Conservation (phyloP, 1,140 invertebrate genomes). For the Luehdorfia chinensis region DNA sequence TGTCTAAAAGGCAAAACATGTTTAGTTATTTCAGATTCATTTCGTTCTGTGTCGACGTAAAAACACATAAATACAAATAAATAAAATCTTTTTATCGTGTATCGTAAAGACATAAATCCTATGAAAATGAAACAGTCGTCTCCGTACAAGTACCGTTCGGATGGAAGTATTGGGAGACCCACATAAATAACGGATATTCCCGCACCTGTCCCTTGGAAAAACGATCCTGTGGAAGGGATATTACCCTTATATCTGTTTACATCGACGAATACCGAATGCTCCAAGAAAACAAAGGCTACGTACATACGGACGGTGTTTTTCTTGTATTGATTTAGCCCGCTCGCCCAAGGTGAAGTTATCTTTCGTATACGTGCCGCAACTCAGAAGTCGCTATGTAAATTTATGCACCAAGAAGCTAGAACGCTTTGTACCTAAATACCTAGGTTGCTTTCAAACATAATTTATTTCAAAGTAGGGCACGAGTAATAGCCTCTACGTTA, state of each 20-base stretch:
- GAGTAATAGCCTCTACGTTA: too few species aligned
- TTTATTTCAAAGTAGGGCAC: too few species aligned
- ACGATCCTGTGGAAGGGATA: conserved; percentile 31
- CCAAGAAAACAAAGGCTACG: not conserved
- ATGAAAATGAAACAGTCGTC: conserved; percentile 43
- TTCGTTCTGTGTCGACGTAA: too few species aligned
- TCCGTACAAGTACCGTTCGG: conserved; percentile 27
- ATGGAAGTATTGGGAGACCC: conserved; percentile 32
- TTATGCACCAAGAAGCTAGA: not conserved
- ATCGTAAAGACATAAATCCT: conserved; percentile 34
- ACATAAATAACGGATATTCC: conserved; percentile 47
- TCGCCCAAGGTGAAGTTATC: conserved; percentile 4
- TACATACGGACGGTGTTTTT: conserved; percentile 1
- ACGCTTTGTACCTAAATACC: conserved; percentile 2
- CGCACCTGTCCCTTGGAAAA: conserved; percentile 48
- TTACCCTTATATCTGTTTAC: conserved; percentile 22
- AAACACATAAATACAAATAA: conserved; percentile 11
- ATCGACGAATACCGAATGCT: not conserved
- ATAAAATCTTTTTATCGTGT: conserved; percentile 17
- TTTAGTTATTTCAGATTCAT: too few species aligned
- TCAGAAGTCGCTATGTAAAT: conserved; percentile 2
- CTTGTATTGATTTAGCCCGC: conserved; percentile 7
- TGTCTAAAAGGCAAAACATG: too few species aligned
- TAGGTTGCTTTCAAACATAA: not conserved
- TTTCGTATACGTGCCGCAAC: conserved; percentile 6